Evolutionary conservation across 2,113 vertebrate genomes (phyloP), one percentile per base, ranked within the genome.

Genomic region (Peromyscus leucopus): DNA sequence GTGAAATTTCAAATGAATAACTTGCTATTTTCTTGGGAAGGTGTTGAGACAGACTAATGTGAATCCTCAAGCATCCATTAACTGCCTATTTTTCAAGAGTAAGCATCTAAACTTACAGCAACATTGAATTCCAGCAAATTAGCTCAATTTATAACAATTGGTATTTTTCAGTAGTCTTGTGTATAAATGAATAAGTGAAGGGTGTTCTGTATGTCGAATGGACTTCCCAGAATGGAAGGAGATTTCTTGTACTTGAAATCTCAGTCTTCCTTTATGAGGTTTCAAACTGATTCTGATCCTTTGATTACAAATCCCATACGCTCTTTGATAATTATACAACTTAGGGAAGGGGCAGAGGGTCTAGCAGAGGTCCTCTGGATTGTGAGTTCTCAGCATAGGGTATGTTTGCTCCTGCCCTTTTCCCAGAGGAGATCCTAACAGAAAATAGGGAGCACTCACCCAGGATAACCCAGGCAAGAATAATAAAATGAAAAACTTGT

Each of bases 1-100:
- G 26, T 93, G 86, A 79, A 96, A 95, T 78, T 94, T 85, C 63
- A 42, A 31, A 55, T 95, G 93, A 94, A 96, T 88, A 95, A 80
- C 78, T 90, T 92, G n/a, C 36, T 94, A 75, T 97, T 97, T 97
- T 93, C 36, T 78, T 74, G 7, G 79, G 63, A 91, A 69, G 33
- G 63, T 96, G 94, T 86, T 83, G 76, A 96, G 93, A 75, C 46
- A 90, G 72, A 55, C 61, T 89, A 69, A 95, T 90, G 48, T 87
- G 69, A 97, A 95, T 87, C 39, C 48, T 96, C 21, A 61, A 93
- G 48, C 69, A 59, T 79, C 82, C 24, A 42, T 90, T 91, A 89
- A 94, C 74, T 85, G 61, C 89, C 89, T 71, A 69, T 74, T 91
- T 88, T 90, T 93, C 78, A 93, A 76, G 36, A 91, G 5, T 2